Conservation (phyloP, 2,113 vertebrate species). For the Bothrops jararaca region DNA sequence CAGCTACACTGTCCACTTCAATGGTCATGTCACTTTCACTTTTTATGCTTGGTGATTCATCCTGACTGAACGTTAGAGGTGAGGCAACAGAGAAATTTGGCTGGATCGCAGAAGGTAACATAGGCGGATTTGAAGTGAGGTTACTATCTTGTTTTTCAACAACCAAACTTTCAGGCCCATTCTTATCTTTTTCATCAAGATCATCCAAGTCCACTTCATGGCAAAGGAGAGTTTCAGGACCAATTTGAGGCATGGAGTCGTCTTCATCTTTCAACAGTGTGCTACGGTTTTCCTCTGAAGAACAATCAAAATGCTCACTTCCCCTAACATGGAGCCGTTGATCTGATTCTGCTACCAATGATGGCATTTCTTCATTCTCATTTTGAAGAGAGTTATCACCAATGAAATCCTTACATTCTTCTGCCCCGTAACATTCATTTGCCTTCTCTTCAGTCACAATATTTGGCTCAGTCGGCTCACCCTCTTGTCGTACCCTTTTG, state of each 20-base stretch:
- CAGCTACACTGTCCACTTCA: conserved; percentile 82
- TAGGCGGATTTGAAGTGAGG: conserved; percentile 49
- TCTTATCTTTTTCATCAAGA: conserved; percentile 89
- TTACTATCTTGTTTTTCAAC: conserved; percentile 64
- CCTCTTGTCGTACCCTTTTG: conserved; percentile 80
- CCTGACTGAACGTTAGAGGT: conserved; percentile 71
- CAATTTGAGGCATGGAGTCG: conserved; percentile 85
- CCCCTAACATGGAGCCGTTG: conserved; percentile 48
- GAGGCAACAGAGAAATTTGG: conserved; percentile 67
- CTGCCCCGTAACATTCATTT: conserved; percentile 60
- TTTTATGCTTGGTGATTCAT: conserved; percentile 77
- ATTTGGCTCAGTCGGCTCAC: conserved; percentile 72
- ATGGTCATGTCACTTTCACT: conserved; percentile 79
- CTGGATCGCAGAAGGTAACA: conserved; percentile 59
- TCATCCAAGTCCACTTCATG: conserved; percentile 96
- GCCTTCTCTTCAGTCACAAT: conserved; percentile 67
- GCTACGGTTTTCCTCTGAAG: conserved; percentile 42
- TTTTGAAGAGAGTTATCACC: conserved; percentile 65
- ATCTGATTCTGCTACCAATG: conserved; percentile 69
- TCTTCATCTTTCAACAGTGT: conserved; percentile 64
- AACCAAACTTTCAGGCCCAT: conserved; percentile 64
- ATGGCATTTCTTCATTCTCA: conserved; percentile 74
- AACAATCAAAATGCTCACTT: conserved; percentile 39
- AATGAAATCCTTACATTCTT: conserved; percentile 56
- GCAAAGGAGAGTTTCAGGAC: conserved; percentile 88